Conservation (phyloP, 2,888 invertebrate species). For the Scrobipalpa atriplicella region DNA sequence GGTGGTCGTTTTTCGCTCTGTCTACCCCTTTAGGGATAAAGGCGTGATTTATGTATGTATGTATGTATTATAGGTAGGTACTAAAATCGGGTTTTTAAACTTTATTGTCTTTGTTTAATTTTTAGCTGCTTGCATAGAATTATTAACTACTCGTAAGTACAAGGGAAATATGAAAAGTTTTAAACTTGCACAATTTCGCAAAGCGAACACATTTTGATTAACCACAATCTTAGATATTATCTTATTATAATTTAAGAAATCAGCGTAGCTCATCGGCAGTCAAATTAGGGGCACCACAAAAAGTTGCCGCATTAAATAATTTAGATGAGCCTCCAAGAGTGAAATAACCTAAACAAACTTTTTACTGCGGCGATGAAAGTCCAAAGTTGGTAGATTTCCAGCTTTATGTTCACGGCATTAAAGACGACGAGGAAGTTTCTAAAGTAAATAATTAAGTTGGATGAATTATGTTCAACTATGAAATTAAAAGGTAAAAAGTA, state of each 20-base stretch:
- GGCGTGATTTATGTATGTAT: too few relatives aligned
- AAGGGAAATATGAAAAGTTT: background rate
- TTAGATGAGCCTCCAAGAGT: constrained; percentile 24
- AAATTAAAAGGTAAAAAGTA: background rate
- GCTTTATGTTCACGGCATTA: background rate
- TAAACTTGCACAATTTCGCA: background rate
- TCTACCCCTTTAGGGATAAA: too few relatives aligned
- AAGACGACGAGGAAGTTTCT: background rate
- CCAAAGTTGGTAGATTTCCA: background rate
- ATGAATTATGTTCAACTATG: background rate
- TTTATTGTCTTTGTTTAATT: too few relatives aligned
- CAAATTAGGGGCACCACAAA: constrained; percentile 30
- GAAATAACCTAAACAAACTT: constrained; percentile 19
- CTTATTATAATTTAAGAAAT: constrained; percentile 30
- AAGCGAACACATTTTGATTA: constrained; percentile 1
- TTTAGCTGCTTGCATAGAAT: too few relatives aligned
- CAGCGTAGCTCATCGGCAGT: constrained; percentile 28
- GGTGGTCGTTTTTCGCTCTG: too few relatives aligned
- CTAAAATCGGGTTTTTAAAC: too few relatives aligned
- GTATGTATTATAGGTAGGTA: too few relatives aligned
- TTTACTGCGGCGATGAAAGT: background rate
- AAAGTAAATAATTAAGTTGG: background rate
- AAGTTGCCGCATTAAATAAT: constrained; percentile 30
- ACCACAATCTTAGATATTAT: constrained; percentile 26
- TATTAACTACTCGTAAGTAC: background rate